Evolutionary conservation across 1,140 invertebrate species (phyloP).

Genomic region (Bombus waltoni): DNA sequence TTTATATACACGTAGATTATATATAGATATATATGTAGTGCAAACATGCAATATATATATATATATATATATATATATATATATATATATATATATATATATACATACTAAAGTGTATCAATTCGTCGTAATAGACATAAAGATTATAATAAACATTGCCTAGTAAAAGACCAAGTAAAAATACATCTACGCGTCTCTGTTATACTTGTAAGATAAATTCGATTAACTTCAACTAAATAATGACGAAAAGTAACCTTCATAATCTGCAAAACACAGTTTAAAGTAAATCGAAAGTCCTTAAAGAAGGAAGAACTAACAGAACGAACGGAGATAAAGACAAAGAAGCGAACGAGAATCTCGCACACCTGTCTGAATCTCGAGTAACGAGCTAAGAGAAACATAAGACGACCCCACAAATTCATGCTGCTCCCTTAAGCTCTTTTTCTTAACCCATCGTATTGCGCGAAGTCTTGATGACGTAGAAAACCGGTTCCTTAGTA

Average conservation of each 20-base stretch:
- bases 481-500: constrained; percentile 56
- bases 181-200: too few relatives aligned
- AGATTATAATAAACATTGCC: too few relatives aligned
- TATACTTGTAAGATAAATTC: constrained; percentile 4
- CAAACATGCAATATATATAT: too few relatives aligned
- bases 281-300: constrained; percentile 21
- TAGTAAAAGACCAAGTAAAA: too few relatives aligned
- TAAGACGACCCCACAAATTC: constrained; percentile 57
- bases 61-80: too few relatives aligned
- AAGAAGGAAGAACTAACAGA: constrained; percentile 9
- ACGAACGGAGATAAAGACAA: background rate
- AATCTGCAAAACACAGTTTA: background rate
- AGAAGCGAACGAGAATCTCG: constrained; percentile 8
- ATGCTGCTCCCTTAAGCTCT: constrained; percentile 36
- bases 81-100: too few relatives aligned
- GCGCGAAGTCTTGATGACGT: constrained; percentile 19
- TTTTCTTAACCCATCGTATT: constrained; percentile 24
- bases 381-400: constrained; percentile 69
- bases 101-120: too few relatives aligned
- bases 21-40: too few relatives aligned
- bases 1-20: too few relatives aligned
- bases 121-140: too few relatives aligned
- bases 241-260: background rate
- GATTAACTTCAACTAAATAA: background rate
- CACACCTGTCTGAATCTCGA: constrained; percentile 74